phyloP scores from a whole-genome alignment of 2,797 vertebrate genomes.

The Phalloptychus januarius region DNA sequence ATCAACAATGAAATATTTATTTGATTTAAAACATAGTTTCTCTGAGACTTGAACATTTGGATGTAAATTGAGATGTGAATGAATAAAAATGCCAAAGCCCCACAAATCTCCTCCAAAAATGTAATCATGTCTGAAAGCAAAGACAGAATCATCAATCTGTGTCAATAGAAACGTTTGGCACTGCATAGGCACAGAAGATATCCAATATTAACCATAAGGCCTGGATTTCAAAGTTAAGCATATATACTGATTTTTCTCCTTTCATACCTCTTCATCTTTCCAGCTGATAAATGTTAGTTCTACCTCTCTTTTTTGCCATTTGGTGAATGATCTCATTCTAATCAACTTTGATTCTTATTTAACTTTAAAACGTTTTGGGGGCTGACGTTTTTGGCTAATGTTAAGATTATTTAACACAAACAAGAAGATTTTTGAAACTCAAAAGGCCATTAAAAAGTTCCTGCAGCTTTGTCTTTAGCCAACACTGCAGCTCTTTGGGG shows the following conservation, averaged over 20 bases:
- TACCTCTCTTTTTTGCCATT: neutral
- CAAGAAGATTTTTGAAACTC: neutral
- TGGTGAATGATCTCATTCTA: neutral
- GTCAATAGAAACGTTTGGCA: neutral
- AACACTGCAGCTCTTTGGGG: conserved; percentile 33
- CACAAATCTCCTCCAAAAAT: neutral
- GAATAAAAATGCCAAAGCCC: neutral
- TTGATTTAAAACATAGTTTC: no score
- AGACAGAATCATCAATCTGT: neutral
- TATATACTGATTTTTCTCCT: neutral
- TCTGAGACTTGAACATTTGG: no score
- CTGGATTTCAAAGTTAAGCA: neutral
- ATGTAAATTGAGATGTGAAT: no score
- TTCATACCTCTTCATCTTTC: neutral
- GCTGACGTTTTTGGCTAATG: neutral
- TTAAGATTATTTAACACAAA: neutral
- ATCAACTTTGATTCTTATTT: neutral
- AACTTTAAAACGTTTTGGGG: neutral
- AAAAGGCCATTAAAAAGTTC: conserved; percentile 8
- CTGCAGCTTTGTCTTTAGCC: neutral
- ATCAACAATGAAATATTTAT: neutral
- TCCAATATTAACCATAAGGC: neutral
- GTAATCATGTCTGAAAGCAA: neutral
- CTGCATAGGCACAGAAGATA: neutral
- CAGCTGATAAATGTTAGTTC: neutral